Evolutionary conservation across 2,888 invertebrate genomes (phyloP), one percentile per base, ranked within the genome.

Genomic region (Sepioteuthis lessoniana): DNA sequence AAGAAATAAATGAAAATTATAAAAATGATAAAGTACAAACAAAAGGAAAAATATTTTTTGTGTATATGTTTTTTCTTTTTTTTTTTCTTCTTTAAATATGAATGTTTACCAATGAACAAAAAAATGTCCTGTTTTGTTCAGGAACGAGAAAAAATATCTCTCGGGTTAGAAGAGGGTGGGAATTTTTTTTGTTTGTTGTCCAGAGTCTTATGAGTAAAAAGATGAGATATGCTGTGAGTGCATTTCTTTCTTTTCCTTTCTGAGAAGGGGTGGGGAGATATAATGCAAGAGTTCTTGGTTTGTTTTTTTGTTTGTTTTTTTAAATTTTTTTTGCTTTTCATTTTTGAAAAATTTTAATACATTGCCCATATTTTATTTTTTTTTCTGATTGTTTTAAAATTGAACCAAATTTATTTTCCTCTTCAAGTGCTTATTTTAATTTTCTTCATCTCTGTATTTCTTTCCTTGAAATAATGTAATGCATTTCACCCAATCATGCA

Each of bases 191-290:
- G 76, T 13, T 76, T 76, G n/a, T 76, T n/a, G 76, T 76, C 76
- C 76, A 76, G 16, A n/a, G 76, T 76, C 76, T 76, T 76, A 76
- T 76, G 76, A n/a, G 76, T n/a, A 76, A 76, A 76, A 76, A 76
- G 76, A 76, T 76, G 76, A 76, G 76, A 76, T 76, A 76, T 76
- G 76, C 76, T n/a, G n/a, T 76, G n/a, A n/a, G n/a, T 76, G 76
- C 76, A 76, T 76, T 76, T 76, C 76, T 76, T 76, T 76, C 76
- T 76, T 76, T 76, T 76, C 76, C n/a, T 76, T 76, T 76, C 76
- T n/a, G n/a, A 76, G 35, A 25, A n/a, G n/a, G 76, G n/a, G 76
- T 35, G 3, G 28, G 76, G n/a, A n/a, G n/a, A 76, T 16, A 76
- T 76, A 76, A 76, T 76, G 76, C 76, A 76, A 25, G 25, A 60